Evolutionary conservation across 2,888 invertebrate species (phyloP).

Genomic region (Drosophila nigricruria): DNA sequence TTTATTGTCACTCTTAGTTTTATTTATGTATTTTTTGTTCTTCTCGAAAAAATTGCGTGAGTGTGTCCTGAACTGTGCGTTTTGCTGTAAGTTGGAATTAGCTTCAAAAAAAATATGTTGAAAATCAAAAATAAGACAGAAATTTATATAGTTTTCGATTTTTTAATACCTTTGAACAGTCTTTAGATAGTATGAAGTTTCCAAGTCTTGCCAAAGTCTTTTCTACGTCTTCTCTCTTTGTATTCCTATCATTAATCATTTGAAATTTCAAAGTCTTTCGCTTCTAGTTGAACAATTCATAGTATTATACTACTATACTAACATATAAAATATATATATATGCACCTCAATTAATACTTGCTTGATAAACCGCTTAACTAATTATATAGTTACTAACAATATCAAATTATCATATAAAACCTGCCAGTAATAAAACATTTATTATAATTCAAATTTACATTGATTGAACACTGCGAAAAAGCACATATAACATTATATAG

Average conservation of each 20-base stretch:
- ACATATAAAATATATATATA: slow-evolving; percentile 2
- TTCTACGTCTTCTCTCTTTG: background rate
- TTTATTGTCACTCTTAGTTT: background rate
- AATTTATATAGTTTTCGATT: too few relatives aligned
- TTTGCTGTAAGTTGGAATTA: background rate
- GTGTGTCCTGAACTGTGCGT: slow-evolving; percentile 31
- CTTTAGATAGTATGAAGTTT: background rate
- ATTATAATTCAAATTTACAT: slow-evolving; percentile 10
- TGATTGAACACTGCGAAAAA: slow-evolving; percentile 3
- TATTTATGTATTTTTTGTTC: slow-evolving; percentile 10
- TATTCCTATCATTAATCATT: background rate
- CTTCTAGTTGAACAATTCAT: background rate
- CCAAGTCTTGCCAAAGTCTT: background rate
- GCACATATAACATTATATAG: slow-evolving; percentile 25
- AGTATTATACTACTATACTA: too few relatives aligned
- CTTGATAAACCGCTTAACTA: slow-evolving; percentile 14
- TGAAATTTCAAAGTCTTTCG: background rate
- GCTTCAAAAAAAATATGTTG: background rate
- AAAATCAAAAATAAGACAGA: background rate
- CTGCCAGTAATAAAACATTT: slow-evolving; percentile 3
- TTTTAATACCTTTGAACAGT: background rate
- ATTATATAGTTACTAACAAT: slow-evolving; percentile 6
- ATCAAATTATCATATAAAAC: background rate
- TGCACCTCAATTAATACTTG: slow-evolving; percentile 5
- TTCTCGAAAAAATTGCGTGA: slow-evolving; percentile 48